Base-by-base conservation (phyloP, 2,797 vertebrate species). In the Cetoscarus ocellatus region DNA sequence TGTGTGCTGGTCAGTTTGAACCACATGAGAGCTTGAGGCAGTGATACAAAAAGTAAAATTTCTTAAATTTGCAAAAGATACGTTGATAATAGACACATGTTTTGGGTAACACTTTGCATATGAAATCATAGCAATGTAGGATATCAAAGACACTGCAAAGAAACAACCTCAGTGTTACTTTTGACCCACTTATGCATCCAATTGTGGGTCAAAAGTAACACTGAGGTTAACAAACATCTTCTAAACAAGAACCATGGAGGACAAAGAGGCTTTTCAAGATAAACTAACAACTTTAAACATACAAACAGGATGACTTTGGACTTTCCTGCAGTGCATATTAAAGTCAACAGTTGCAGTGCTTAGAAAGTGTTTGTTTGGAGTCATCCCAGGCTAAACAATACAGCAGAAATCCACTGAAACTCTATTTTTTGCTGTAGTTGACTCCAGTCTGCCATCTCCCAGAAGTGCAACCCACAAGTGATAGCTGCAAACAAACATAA, bases 401-500 rank as follows among this genome's bases (percentile, higher is more conserved):
- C 66, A 66, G 38, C 51, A 53, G 36, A 50, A 48, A 34, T 61
- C 62, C 73, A 67, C n/a, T 63, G 18, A 71, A 73, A 63, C 43
- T 34, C 51, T 75, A 3, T 51, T 72, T 27, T 77, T 61, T 73
- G 63, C 17, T 59, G 5, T 3, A 40, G 61, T 63, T 67, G 57
- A 69, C 65, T 80, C 60, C 14, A 75, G 38, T 36, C 43, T 68
- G 42, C 63, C 61, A 0, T 80, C 80, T 80, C 77, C 83, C 82
- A 74, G 44, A 78, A 56, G 72, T 75, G 52, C 9, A 83, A 67
- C 61, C 62, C 81, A 82, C 71, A 67, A 76, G 74, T 49, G 73
- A 80, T 79, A 44, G 54, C 73, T n/a, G 54, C 54, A 82, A 82
- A 80, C 70, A 81, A 87, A 85, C 72, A 80, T 51, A 79, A 80